Conservation (phyloP, 2,888 invertebrate genomes). For the Syritta pipiens region DNA sequence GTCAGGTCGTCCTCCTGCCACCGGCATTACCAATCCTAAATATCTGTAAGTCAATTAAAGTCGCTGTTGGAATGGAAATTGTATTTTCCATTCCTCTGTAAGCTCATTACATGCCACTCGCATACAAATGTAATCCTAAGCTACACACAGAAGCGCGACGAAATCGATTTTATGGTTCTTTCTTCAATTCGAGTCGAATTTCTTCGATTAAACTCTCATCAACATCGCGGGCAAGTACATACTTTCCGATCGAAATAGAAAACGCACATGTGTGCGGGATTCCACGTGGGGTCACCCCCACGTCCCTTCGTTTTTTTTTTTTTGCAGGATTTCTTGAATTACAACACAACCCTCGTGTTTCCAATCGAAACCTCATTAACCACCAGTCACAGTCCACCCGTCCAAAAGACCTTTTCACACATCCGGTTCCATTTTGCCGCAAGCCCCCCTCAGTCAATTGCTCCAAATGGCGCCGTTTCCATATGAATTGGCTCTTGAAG, state of each 20-base stretch:
- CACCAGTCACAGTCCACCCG: not conserved
- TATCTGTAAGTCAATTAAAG: constrained; percentile 1
- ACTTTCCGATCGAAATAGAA: not conserved
- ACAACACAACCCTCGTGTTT: constrained; percentile 26
- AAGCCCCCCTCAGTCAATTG: not conserved
- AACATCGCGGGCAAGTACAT: not conserved
- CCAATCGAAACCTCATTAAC: constrained; percentile 54
- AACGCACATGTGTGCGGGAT: not conserved
- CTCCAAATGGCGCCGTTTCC: constrained; percentile 40
- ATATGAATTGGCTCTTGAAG: constrained; percentile 37
- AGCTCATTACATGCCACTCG: not conserved
- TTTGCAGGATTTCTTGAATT: constrained; percentile 10
- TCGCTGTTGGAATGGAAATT: not conserved
- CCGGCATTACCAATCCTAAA: not conserved
- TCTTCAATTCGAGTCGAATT: constrained; percentile 6
- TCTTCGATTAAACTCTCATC: constrained; percentile 11
- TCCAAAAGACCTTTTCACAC: not conserved
- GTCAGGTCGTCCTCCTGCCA: no score
- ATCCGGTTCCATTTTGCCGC: constrained; percentile 1
- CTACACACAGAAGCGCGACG: not conserved
- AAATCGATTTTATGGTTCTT: no score
- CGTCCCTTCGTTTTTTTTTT: no score
- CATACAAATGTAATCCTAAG: not conserved
- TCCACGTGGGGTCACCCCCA: constrained; percentile 11
- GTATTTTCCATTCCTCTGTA: not conserved